Conservation (phyloP, 1,140 invertebrate genomes). For the Vanessa atalanta region DNA sequence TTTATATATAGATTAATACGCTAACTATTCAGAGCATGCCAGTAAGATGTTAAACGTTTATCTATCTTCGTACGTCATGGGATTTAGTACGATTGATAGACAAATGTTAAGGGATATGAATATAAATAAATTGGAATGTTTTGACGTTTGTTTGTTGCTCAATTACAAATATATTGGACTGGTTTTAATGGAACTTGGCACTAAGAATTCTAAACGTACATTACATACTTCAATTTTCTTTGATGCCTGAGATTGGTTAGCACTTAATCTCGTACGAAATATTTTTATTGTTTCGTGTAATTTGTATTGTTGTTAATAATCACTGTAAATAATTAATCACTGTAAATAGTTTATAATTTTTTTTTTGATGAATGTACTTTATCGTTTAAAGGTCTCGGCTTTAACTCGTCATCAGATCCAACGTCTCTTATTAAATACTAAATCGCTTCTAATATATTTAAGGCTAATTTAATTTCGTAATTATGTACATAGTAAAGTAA, state of each 20-base stretch:
- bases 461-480: too few relatives aligned
- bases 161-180: slow-evolving; percentile 2
- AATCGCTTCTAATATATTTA: too few relatives aligned
- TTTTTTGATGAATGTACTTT: too few relatives aligned
- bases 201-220: not conserved
- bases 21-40: not conserved
- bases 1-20: not conserved
- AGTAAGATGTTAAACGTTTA: not conserved
- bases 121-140: slow-evolving; percentile 16
- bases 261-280: too few relatives aligned
- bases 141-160: slow-evolving; percentile 4
- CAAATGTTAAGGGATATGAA: slow-evolving; percentile 1
- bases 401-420: too few relatives aligned
- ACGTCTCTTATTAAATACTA: too few relatives aligned
- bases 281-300: too few relatives aligned
- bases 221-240: not conserved
- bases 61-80: not conserved
- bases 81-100: slow-evolving; percentile 10
- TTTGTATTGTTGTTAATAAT: too few relatives aligned
- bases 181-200: slow-evolving; percentile 5
- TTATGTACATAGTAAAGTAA: too few relatives aligned
- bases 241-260: not conserved
- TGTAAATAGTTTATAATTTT: too few relatives aligned
- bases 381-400: too few relatives aligned
- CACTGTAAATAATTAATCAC: too few relatives aligned